Evolutionary conservation across 2,888 invertebrate species (phyloP).

Genomic region (Rhopalosiphum nymphaeae): DNA sequence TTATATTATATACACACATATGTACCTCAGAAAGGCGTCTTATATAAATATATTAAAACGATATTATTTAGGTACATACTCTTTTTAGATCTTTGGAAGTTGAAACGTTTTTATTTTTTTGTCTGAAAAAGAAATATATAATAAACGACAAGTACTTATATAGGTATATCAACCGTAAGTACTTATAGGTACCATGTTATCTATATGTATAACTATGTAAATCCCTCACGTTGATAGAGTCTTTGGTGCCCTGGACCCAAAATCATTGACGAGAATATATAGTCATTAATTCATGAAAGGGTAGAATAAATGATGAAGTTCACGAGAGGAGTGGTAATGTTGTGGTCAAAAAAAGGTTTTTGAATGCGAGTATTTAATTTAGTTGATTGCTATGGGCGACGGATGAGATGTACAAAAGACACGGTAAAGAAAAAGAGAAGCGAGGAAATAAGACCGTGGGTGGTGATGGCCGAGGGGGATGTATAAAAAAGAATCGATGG

Average conservation of each 20-base stretch:
- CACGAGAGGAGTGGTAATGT: neutral
- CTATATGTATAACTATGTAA: neutral
- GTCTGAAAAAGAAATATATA: no score
- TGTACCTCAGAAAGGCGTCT: neutral
- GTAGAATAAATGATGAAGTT: neutral
- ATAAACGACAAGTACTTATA: neutral
- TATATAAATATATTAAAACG: neutral
- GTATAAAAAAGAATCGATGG: slow-evolving; percentile 63
- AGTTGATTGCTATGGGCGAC: neutral
- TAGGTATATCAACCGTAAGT: neutral
- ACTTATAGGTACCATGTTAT: neutral
- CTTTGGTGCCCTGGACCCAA: neutral
- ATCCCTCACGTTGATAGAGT: neutral
- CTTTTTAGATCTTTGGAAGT: neutral
- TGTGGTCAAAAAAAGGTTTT: neutral
- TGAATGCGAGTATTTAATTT: neutral
- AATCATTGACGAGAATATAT: slow-evolving; percentile 1
- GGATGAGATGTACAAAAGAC: neutral
- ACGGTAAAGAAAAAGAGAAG: slow-evolving; percentile 43
- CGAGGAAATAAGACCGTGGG: neutral
- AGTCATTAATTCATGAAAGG: slow-evolving; percentile 3
- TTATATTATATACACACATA: no score
- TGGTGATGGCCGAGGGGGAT: neutral
- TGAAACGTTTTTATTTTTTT: neutral
- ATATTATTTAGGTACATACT: neutral